Conservation (phyloP, 2,797 vertebrate species). For the Cottoperca gobio region DNA sequence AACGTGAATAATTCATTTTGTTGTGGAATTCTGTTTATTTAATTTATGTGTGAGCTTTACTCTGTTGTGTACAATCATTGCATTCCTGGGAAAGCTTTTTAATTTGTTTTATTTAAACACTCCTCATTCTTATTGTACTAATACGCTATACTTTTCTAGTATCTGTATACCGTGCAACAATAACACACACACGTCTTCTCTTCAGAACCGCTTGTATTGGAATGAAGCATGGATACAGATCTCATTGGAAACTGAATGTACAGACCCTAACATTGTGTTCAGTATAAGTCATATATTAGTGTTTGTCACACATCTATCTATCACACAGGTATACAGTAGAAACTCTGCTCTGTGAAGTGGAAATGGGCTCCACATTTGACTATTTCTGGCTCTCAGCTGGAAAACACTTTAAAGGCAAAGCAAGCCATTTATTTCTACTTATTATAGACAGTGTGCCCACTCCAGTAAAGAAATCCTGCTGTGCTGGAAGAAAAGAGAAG, state of each 20-base stretch:
- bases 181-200: not conserved
- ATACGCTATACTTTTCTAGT: too few species aligned
- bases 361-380: constrained; percentile 15
- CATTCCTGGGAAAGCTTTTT: not conserved
- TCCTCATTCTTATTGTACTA: too few species aligned
- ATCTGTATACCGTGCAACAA: too few species aligned
- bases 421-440: constrained; percentile 52
- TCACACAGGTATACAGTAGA: constrained; percentile 7
- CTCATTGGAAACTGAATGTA: not conserved
- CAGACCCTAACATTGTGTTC: not conserved
- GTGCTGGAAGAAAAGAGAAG: constrained; percentile 26
- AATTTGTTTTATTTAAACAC: too few species aligned
- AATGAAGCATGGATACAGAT: not conserved
- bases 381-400: constrained; percentile 50
- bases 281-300: not conserved
- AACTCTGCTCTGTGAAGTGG: constrained; percentile 39
- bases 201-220: not conserved
- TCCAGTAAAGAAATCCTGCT: constrained; percentile 12
- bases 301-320: not conserved
- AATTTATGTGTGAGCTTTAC: not conserved
- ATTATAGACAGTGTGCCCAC: constrained; percentile 30
- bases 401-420: constrained; percentile 51
- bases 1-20: not conserved
- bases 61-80: not conserved
- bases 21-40: not conserved